phyloP scores from a whole-genome alignment of 1,140 invertebrate genomes.

The Macrostomum lignano region DNA sequence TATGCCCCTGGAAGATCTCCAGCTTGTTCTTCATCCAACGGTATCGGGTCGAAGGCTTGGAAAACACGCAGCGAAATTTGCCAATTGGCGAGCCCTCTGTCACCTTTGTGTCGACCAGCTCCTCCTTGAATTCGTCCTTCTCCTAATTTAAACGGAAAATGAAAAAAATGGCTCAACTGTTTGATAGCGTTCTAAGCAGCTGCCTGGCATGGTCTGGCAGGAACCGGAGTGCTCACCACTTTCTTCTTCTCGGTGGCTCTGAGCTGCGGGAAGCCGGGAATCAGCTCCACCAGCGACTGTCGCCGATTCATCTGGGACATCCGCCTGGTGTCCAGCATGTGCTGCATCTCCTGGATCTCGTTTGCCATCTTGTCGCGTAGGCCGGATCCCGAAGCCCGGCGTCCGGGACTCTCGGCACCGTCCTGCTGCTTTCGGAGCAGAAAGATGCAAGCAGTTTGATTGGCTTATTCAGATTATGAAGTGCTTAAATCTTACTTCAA shows the following conservation, averaged over 20 bases:
- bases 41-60: slow-evolving; percentile 28
- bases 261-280: slow-evolving; percentile 74
- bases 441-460: too few species aligned
- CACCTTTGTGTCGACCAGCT: slow-evolving; percentile 63
- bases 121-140: slow-evolving; percentile 70
- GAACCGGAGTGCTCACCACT: slow-evolving; percentile 13
- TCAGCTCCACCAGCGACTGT: slow-evolving; percentile 64
- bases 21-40: slow-evolving; percentile 32
- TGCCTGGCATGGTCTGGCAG: too few species aligned
- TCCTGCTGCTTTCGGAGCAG: too few species aligned
- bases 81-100: slow-evolving; percentile 41
- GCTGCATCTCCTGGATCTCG: too few species aligned
- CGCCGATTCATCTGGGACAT: slow-evolving; percentile 36
- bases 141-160: too few species aligned
- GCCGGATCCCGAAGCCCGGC: too few species aligned
- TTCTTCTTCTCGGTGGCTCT: slow-evolving; percentile 33
- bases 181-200: too few species aligned
- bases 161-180: too few species aligned
- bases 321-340: slow-evolving; percentile 9
- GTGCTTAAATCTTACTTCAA: too few species aligned
- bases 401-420: too few species aligned
- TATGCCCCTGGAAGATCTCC: slow-evolving; percentile 36
- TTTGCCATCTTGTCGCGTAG: too few species aligned
- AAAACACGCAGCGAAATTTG: slow-evolving; percentile 26
- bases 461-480: too few species aligned